Base-by-base conservation (phyloP, 2,113 vertebrate species). In the Oryzias javanicus region DNA sequence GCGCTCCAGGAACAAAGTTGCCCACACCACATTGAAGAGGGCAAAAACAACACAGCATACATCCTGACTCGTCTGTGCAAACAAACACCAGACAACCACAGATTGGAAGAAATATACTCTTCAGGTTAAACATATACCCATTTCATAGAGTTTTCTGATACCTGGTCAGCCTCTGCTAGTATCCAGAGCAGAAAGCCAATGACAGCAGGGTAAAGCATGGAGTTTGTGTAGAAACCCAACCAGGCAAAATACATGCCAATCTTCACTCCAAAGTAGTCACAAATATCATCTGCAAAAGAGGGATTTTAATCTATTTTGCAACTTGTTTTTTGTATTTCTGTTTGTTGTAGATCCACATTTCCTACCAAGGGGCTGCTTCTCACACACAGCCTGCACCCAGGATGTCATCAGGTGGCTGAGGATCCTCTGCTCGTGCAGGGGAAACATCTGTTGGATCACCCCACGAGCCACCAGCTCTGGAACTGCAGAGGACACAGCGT, bases 171-270 rank as follows among this genome's bases (percentile, higher is more conserved):
- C 74, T 98, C 95, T 0, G 95, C 96, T 55, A 98, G 93, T n/a
- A 94, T 93, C 91, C 96, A 98, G 24, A 99, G 92, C 61, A 98
- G 91, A 44, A 96, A 95, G 68, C 97, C 97, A 0, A 99, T 94
- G 52, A 97, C 93, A 0, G 97, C 96, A 0, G 97, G 97, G 74
- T 98, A 99, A 29, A 98, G 92, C 94, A 99, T 95, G 29, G 95
- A 95, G 0, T 95, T 98, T 5, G 97, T 98, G 88, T 98, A 98
- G 90, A 98, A 98, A 5, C 97, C 96, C 72, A 99, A 70, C 97
- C 97, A 99, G 78, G 97, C 95, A 1, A 99, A 99, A 44, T 99
- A 99, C 96, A 99, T 94, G 70, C 92, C 94, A 2, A 99, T 95
- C 88, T 99, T 98, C 83, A 98, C 96, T 2, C 97, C 97, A 1